Conservation (phyloP, 2,113 vertebrate species). For the Merops nubicus region DNA sequence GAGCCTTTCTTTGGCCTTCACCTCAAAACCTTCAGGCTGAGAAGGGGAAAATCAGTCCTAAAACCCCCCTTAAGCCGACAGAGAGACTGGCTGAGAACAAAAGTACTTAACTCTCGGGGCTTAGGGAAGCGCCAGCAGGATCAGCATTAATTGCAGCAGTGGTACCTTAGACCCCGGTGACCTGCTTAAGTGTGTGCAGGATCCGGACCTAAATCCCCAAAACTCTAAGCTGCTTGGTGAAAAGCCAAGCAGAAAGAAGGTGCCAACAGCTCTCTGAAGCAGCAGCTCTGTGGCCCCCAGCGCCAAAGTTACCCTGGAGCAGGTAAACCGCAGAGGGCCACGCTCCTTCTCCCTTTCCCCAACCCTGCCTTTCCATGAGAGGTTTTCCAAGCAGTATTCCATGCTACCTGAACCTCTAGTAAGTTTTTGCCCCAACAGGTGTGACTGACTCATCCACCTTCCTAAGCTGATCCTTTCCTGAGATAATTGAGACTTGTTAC, state of each 20-base stretch:
- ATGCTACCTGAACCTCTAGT: not conserved
- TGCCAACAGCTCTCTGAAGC: not conserved
- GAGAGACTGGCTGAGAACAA: not conserved
- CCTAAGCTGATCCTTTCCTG: not conserved
- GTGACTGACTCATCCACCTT: not conserved
- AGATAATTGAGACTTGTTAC: constrained; percentile 17
- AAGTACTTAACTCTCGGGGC: constrained; percentile 4
- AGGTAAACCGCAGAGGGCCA: not conserved
- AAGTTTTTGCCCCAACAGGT: not conserved
- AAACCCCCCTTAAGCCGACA: not conserved
- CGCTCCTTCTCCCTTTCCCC: not conserved
- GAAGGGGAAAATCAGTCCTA: not conserved
- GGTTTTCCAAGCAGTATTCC: not conserved
- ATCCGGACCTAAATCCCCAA: not conserved
- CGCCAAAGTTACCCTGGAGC: not conserved
- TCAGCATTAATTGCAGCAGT: not conserved
- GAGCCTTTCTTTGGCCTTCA: not conserved
- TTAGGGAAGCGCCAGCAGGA: not conserved
- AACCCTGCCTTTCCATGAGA: not conserved
- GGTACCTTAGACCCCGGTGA: not conserved
- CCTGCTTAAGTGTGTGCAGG: not conserved
- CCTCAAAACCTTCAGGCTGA: not conserved
- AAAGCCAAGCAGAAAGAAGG: not conserved
- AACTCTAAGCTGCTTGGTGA: not conserved
- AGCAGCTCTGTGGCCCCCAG: no score